phyloP scores from a whole-genome alignment of 1,140 invertebrate species.

The Nephila pilipes region DNA sequence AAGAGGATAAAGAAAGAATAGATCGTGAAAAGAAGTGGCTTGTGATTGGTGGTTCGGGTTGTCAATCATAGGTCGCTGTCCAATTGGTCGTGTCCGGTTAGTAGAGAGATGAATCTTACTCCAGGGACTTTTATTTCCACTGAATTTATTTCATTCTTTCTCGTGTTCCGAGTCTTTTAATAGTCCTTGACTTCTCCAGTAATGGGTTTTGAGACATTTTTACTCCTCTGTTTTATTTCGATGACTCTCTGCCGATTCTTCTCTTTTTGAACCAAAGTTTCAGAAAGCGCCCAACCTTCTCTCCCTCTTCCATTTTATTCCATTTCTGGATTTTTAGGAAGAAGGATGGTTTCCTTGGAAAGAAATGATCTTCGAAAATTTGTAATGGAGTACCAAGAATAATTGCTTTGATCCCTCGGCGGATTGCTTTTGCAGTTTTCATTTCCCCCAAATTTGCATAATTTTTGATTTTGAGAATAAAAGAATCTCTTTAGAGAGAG shows the following conservation, averaged over 20 bases:
- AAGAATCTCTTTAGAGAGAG: neutral
- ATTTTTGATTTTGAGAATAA: neutral
- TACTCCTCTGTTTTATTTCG: conserved; percentile 48
- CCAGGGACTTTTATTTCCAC: conserved; percentile 52
- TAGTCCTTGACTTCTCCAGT: conserved; percentile 69
- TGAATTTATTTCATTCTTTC: conserved; percentile 69
- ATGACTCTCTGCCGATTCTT: neutral
- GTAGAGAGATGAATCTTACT: conserved; percentile 62
- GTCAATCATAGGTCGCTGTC: conserved; percentile 70
- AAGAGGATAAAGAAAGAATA: conserved; percentile 83
- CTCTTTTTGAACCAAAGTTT: neutral
- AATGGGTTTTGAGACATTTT: conserved; percentile 68
- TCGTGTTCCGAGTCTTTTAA: conserved; percentile 64
- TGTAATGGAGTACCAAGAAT: conserved; percentile 9
- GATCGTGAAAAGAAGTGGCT: conserved; percentile 37
- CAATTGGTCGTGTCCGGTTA: conserved; percentile 69
- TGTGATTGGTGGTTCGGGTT: conserved; percentile 66
- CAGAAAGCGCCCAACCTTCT: neutral
- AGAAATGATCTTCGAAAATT: neutral
- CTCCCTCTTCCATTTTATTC: neutral
- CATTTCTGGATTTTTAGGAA: neutral
- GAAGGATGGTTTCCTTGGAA: neutral
- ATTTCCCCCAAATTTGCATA: neutral
- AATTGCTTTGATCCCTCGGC: conserved; percentile 1
- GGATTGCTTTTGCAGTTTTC: neutral